Evolutionary conservation across 2,888 invertebrate genomes (phyloP).

Genomic region (Allygus modestus): DNA sequence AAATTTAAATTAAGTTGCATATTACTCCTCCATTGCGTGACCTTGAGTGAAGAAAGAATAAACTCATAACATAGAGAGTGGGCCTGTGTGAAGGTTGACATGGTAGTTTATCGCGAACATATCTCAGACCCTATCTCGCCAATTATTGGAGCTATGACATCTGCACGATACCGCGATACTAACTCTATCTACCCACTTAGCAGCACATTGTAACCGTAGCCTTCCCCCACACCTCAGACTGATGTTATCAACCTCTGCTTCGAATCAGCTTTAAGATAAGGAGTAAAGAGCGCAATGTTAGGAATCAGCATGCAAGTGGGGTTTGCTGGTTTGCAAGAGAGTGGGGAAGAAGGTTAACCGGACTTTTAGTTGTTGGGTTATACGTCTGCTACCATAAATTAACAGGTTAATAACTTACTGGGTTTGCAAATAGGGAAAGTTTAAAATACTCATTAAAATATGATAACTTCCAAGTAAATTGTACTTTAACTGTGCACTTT

Average conservation of each 20-base stretch:
- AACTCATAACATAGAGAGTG: not conserved
- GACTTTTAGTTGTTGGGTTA: no score
- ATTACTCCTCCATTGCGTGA: not conserved
- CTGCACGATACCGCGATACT: conserved; percentile 3
- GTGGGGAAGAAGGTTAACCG: no score
- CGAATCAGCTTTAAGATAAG: not conserved
- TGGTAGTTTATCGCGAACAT: conserved; percentile 14
- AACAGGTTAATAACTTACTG: no score
- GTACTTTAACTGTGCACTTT: no score
- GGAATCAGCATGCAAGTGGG: not conserved
- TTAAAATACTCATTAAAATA: no score
- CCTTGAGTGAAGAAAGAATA: not conserved
- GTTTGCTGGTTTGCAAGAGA: not conserved
- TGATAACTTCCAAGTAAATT: no score
- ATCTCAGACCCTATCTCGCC: conserved; percentile 41
- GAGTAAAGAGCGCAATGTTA: not conserved
- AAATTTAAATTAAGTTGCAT: no score
- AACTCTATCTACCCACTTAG: not conserved
- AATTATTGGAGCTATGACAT: conserved; percentile 40
- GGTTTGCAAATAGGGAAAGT: no score
- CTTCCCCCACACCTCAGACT: not conserved
- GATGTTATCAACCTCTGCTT: not conserved
- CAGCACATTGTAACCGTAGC: conserved; percentile 6
- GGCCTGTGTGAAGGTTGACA: conserved; percentile 26
- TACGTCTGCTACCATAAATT: no score